These are phyloP conservation scores for Oscarella lobularis DNA, from an alignment of 37 sponge, comb jelly and placozoan species.

Conservation along the genomic window DNA sequence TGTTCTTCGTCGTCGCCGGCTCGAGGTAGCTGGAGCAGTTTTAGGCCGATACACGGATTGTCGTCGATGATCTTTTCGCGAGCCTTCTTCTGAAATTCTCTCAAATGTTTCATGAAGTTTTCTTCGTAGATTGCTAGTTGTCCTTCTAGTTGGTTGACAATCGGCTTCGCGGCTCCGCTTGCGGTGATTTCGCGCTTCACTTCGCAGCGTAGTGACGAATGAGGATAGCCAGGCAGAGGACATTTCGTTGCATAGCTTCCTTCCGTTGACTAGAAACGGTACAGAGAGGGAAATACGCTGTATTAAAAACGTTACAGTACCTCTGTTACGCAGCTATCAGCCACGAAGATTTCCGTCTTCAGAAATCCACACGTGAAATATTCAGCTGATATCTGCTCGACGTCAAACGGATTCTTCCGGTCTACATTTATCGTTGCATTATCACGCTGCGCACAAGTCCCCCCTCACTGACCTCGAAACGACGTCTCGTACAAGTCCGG, in stretches of 20 bases:
- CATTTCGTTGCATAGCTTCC: neutral
- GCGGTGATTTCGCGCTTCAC: too few relatives aligned
- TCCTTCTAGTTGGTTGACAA: neutral
- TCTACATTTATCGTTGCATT: neutral
- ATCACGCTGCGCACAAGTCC: neutral
- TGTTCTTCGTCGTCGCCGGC: neutral
- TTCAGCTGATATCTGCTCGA: neutral
- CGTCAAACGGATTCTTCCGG: neutral
- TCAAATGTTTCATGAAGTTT: neutral
- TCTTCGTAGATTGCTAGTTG: neutral
- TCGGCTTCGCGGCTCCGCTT: too few relatives aligned
- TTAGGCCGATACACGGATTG: neutral
- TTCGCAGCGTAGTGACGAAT: neutral
- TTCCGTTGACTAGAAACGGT: neutral
- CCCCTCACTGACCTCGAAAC: neutral
- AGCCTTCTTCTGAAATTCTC: neutral
- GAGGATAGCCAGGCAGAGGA: neutral
- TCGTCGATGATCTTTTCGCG: neutral
- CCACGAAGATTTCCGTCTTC: neutral
- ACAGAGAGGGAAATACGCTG: neutral
- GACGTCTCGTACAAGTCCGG: neutral
- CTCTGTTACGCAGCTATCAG: neutral
- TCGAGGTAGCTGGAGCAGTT: neutral
- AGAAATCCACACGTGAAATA: constrained; percentile 1
- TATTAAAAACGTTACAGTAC: neutral